phyloP scores from a whole-genome alignment of 1,140 invertebrate genomes.

The Anoplolepis gracilipes region DNA sequence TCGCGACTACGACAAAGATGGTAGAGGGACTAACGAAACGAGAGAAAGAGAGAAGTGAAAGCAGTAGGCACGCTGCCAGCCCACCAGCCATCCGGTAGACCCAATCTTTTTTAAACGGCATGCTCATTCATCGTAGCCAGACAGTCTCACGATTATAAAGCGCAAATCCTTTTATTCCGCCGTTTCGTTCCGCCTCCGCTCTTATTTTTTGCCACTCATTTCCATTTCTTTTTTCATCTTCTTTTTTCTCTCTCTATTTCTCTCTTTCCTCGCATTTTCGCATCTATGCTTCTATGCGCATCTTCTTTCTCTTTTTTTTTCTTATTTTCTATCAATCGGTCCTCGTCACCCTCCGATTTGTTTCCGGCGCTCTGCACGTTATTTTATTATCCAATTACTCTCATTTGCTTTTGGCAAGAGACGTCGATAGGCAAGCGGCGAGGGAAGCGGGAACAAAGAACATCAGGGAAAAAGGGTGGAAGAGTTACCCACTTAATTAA shows the following conservation, averaged over 20 bases:
- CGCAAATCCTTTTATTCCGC: conserved; percentile 77
- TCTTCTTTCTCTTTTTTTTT: background rate
- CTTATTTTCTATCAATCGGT: conserved; percentile 1
- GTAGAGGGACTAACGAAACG: background rate
- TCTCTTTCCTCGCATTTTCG: conserved; percentile 47
- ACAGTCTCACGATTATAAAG: conserved; percentile 80
- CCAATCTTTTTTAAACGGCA: conserved; percentile 77
- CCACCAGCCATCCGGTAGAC: conserved; percentile 65
- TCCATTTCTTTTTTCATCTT: conserved; percentile 17
- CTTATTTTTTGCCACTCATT: conserved; percentile 71
- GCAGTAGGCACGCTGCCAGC: conserved; percentile 70
- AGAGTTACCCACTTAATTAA: conserved; percentile 71
- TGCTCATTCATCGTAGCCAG: conserved; percentile 77
- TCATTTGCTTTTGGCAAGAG: conserved; percentile 69
- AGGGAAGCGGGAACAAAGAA: conserved; percentile 20
- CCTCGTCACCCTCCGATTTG: conserved; percentile 63
- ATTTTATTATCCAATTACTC: conserved; percentile 75
- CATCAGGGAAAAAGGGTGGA: background rate
- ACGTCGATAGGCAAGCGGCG: background rate
- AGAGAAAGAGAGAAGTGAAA: conserved; percentile 34
- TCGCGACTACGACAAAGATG: conserved; percentile 37
- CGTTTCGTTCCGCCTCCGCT: conserved; percentile 72
- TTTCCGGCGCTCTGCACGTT: conserved; percentile 54
- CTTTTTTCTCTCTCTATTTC: conserved; percentile 3
- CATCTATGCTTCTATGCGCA: conserved; percentile 37